Evolutionary conservation across 2,797 vertebrate species (phyloP).

Genomic region (Thaleichthys pacificus): DNA sequence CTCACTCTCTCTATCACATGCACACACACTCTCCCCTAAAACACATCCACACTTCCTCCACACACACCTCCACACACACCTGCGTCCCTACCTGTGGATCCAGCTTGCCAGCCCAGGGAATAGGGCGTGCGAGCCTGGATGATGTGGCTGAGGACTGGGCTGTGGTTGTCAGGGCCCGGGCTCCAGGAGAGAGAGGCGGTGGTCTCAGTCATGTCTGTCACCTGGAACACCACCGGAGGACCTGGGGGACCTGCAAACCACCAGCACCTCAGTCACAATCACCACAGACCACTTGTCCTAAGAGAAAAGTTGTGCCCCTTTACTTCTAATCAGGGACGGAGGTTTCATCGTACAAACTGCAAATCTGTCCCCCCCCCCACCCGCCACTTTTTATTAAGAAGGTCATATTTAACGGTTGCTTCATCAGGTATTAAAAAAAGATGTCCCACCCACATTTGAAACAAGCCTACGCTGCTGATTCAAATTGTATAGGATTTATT

Average conservation of each 20-base stretch:
- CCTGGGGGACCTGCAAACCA: slow-evolving; percentile 82
- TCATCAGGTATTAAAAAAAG: background rate
- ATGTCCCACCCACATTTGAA: background rate
- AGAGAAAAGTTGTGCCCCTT: no score
- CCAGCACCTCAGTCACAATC: slow-evolving; percentile 21
- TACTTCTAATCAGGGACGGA: no score
- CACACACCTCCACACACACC: background rate
- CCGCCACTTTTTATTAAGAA: no score
- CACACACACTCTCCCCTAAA: background rate
- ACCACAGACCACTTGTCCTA: background rate
- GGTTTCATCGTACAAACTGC: no score
- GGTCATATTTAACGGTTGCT: no score
- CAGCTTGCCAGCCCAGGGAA: slow-evolving; percentile 92
- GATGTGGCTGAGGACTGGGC: slow-evolving; percentile 84
- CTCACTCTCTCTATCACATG: background rate
- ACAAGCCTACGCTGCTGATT: background rate
- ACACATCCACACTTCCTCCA: background rate
- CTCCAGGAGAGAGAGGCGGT: slow-evolving; percentile 88
- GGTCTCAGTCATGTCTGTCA: slow-evolving; percentile 87
- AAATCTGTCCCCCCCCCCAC: no score
- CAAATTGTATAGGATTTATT: no score
- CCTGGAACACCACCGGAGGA: slow-evolving; percentile 83
- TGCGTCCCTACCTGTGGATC: slow-evolving; percentile 81
- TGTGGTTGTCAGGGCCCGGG: slow-evolving; percentile 88
- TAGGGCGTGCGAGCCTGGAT: slow-evolving; percentile 90